phyloP scores from a whole-genome alignment of 1,140 invertebrate species.

The Diploscapter pachys region DNA sequence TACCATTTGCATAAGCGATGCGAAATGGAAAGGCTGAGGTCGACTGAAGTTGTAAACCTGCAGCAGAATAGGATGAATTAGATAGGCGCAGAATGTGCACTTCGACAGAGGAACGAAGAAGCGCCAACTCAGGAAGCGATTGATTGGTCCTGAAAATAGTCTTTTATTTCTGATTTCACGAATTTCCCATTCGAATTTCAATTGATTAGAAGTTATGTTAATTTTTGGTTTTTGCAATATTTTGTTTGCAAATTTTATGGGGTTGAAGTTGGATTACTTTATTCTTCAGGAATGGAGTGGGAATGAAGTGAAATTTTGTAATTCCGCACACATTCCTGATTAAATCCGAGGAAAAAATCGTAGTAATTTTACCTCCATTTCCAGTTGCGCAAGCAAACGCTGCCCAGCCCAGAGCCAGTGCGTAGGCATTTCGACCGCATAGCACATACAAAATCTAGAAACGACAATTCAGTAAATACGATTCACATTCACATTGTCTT shows the following conservation, averaged over 20 bases:
- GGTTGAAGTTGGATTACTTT: background rate
- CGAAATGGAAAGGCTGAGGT: conserved; percentile 57
- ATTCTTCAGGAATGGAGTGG: background rate
- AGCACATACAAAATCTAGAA: conserved; percentile 73
- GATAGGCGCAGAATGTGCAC: conserved; percentile 62
- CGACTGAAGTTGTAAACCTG: conserved; percentile 55
- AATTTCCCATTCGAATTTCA: background rate
- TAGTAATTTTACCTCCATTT: conserved; percentile 70
- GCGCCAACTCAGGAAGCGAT: conserved; percentile 59
- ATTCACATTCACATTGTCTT: background rate
- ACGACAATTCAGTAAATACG: background rate
- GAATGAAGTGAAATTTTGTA: too few species aligned
- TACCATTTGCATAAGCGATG: conserved; percentile 56
- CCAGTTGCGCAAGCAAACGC: conserved; percentile 82
- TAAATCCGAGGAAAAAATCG: conserved; percentile 37
- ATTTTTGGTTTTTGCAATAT: too few species aligned
- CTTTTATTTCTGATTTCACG: conserved; percentile 36
- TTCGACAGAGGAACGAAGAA: conserved; percentile 59
- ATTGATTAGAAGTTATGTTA: too few species aligned
- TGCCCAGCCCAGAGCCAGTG: conserved; percentile 77
- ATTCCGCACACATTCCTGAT: too few species aligned
- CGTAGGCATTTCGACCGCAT: conserved; percentile 79
- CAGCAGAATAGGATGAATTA: conserved; percentile 62
- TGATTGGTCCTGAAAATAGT: conserved; percentile 58
- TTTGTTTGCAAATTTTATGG: background rate